phyloP scores from a whole-genome alignment of 92 coral and sea anemone species.

The Parazoanthus atlanticus region DNA sequence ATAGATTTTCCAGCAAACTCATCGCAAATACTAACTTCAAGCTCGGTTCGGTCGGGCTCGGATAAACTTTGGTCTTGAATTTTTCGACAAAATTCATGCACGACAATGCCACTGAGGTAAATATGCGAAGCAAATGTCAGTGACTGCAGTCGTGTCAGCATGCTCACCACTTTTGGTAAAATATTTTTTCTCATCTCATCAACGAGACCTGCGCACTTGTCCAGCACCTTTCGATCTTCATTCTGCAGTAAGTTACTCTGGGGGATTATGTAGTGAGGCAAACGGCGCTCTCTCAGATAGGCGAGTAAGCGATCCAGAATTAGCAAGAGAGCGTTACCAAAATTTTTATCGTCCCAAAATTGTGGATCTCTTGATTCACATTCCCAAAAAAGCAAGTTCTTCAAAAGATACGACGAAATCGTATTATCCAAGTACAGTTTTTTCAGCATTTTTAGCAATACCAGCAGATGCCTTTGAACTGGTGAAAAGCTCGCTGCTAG shows the following conservation, averaged over 20 bases:
- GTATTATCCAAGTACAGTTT: constrained; percentile 1
- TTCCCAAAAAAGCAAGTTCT: constrained; percentile 28
- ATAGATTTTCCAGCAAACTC: too few relatives aligned
- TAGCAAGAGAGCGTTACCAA: neutral
- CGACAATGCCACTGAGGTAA: neutral
- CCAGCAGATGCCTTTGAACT: constrained; percentile 2
- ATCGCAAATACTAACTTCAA: neutral
- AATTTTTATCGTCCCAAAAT: neutral
- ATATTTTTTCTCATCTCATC: neutral
- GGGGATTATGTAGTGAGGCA: constrained; percentile 29
- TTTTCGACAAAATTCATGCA: neutral
- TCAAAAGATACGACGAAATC: constrained; percentile 23
- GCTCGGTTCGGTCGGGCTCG: neutral
- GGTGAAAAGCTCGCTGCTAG: constrained; percentile 10
- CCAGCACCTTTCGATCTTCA: neutral
- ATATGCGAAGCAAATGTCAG: neutral
- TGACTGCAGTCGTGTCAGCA: neutral
- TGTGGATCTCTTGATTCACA: neutral
- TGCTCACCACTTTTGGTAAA: neutral
- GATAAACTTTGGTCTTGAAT: neutral
- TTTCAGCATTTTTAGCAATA: constrained; percentile 20
- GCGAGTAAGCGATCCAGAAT: neutral
- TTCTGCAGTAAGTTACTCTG: constrained; percentile 27
- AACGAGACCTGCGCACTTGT: neutral
- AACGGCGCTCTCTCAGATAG: neutral